phyloP scores from a whole-genome alignment of 1,140 invertebrate genomes.

The Drosophila busckii region DNA sequence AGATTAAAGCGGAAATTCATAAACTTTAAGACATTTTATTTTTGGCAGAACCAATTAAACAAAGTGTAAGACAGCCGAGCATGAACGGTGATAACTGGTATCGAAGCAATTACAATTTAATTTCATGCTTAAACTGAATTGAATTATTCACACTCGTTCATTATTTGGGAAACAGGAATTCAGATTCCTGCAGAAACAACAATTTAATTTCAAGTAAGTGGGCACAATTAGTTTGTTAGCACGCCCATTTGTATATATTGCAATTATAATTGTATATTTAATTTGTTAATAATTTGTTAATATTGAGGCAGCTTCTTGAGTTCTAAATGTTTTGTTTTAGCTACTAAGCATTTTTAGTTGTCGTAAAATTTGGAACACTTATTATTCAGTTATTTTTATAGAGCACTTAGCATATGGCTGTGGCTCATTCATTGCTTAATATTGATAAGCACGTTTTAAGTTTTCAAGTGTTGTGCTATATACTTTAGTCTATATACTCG shows the following conservation, averaged over 20 bases:
- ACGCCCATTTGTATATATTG: constrained; percentile 19
- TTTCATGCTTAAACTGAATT: no score
- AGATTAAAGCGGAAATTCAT: no score
- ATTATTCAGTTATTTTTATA: constrained; percentile 4
- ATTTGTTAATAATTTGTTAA: constrained; percentile 24
- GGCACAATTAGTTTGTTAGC: constrained; percentile 25
- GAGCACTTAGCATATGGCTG: neutral
- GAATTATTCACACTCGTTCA: no score
- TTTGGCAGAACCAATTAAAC: no score
- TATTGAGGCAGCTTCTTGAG: constrained; percentile 43
- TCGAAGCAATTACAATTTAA: no score
- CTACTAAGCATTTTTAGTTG: no score
- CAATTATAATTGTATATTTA: constrained; percentile 5
- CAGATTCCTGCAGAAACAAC: no score
- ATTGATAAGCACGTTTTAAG: constrained; percentile 38
- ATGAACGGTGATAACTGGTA: no score
- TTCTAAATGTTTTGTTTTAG: constrained; percentile 28
- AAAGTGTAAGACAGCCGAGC: no score
- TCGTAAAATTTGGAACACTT: neutral
- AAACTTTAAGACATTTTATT: no score
- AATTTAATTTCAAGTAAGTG: constrained; percentile 12
- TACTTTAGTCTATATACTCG: constrained; percentile 7
- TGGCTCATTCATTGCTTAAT: neutral
- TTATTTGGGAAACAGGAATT: no score
- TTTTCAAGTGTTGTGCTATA: constrained; percentile 35